Evolutionary conservation across 53 echinoderm and acorn worm species (phyloP).

Genomic region (Paelopatides confundens): DNA sequence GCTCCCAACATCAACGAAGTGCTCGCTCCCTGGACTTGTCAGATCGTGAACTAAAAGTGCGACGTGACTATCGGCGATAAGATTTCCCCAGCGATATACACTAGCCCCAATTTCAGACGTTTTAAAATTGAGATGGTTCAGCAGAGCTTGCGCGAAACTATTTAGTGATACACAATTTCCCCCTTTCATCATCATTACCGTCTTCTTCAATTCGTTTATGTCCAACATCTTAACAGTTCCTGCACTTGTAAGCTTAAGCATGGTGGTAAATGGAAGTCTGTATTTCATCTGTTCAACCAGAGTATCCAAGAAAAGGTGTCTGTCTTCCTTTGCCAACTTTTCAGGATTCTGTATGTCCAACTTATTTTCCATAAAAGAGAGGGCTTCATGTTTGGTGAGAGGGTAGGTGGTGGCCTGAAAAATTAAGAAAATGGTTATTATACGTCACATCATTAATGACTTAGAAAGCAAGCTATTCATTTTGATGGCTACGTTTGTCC

Average conservation of each 20-base stretch:
- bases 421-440: background rate
- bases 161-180: background rate
- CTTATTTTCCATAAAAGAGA: background rate
- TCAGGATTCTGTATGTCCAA: background rate
- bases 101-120: background rate
- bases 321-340: background rate
- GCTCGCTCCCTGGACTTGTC: background rate
- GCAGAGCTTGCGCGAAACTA: background rate
- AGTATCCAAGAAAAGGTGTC: background rate
- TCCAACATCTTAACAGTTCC: background rate
- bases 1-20: constrained; percentile 7
- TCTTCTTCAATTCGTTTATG: background rate
- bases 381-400: background rate
- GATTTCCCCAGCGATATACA: background rate
- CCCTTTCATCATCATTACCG: background rate
- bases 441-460: no score
- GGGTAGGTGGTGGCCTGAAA: background rate
- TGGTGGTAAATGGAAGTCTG: background rate
- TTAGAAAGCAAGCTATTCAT: no score
- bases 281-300: background rate
- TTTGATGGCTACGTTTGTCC: no score
- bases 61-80: background rate
- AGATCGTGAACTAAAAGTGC: background rate
- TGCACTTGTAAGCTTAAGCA: background rate
- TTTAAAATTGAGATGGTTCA: background rate